Evolutionary conservation across 1,140 invertebrate genomes (phyloP).

Genomic region (Dolichoris vasculosae): DNA sequence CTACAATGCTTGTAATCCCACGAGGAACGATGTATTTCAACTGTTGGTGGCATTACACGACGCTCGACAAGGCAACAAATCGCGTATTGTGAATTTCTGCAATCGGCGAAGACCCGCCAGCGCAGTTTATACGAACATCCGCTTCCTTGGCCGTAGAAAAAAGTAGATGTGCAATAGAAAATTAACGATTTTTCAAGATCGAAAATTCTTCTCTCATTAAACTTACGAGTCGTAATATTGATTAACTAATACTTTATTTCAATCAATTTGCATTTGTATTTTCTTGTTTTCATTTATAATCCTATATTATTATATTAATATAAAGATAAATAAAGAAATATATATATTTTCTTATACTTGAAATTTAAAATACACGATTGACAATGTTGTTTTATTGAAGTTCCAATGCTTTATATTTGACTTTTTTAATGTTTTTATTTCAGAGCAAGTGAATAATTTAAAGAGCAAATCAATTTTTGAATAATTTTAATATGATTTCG

Average conservation of each 20-base stretch:
- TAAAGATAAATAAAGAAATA: background rate
- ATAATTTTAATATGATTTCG: background rate
- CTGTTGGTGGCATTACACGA: slow-evolving; percentile 78
- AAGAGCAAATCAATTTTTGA: background rate
- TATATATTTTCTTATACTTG: background rate
- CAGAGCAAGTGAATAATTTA: background rate
- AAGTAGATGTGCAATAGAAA: slow-evolving; percentile 18
- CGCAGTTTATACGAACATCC: slow-evolving; percentile 78
- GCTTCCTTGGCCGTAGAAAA: slow-evolving; percentile 74
- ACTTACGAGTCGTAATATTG: background rate
- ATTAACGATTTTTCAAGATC: background rate
- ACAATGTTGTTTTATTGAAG: background rate
- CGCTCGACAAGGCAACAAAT: slow-evolving; percentile 74
- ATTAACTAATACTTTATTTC: background rate
- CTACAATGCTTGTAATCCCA: slow-evolving; percentile 76
- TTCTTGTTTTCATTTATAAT: background rate
- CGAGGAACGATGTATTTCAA: slow-evolving; percentile 77
- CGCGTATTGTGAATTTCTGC: slow-evolving; percentile 77
- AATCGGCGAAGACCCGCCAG: slow-evolving; percentile 77
- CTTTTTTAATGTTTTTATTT: background rate
- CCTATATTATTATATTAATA: background rate
- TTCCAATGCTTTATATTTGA: background rate
- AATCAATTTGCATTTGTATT: background rate
- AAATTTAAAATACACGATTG: background rate
- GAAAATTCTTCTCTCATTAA: background rate